Conservation (phyloP, 2,888 invertebrate genomes). For the Macaria notata region DNA sequence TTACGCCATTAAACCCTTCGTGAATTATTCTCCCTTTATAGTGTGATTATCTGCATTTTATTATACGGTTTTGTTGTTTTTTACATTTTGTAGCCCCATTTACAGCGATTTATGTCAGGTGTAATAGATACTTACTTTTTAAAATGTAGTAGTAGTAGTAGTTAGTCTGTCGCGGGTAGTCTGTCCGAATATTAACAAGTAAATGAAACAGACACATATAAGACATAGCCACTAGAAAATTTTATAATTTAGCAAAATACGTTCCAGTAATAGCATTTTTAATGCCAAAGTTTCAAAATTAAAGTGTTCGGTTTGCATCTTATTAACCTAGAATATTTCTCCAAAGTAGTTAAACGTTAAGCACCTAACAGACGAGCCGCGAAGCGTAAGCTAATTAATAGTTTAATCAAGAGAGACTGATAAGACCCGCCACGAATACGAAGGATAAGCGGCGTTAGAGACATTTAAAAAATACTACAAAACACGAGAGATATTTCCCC, state of each 20-base stretch:
- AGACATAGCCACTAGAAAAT: too few species aligned
- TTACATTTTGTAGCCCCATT: slow-evolving; percentile 24
- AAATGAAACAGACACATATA: too few species aligned
- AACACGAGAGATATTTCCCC: slow-evolving; percentile 75
- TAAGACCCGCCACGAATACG: slow-evolving; percentile 35
- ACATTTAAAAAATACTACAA: slow-evolving; percentile 71
- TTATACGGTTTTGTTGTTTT: slow-evolving; percentile 21
- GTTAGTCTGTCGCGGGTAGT: too few species aligned
- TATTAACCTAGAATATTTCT: slow-evolving; percentile 17
- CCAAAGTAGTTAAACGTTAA: slow-evolving; percentile 9
- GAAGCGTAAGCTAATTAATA: slow-evolving; percentile 34
- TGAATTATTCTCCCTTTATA: slow-evolving; percentile 54
- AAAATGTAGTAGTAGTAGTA: too few species aligned
- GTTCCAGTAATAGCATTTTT: too few species aligned
- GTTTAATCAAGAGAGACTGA: slow-evolving; percentile 38
- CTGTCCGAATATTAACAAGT: too few species aligned
- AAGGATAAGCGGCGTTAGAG: slow-evolving; percentile 43
- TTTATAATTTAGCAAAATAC: too few species aligned
- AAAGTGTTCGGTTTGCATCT: background rate
- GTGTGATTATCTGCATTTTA: slow-evolving; percentile 28
- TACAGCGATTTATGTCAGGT: slow-evolving; percentile 15
- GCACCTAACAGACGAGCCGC: slow-evolving; percentile 21
- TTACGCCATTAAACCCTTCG: slow-evolving; percentile 62
- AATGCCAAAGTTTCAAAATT: too few species aligned
- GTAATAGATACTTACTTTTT: background rate